Conservation (phyloP, 1,140 invertebrate genomes). For the Pemphigus obesinymphae region DNA sequence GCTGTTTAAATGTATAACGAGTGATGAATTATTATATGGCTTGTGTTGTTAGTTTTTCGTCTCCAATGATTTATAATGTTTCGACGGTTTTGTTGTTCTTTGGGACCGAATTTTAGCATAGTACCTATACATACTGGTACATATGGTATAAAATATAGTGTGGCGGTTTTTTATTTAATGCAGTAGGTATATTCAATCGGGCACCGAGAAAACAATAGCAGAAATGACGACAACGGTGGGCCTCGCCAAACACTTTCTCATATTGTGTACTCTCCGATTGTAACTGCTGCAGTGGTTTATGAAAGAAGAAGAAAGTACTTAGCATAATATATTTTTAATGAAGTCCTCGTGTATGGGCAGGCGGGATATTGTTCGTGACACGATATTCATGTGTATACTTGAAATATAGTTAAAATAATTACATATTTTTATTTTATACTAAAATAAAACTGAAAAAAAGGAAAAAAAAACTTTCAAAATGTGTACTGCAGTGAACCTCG, state of each 20-base stretch:
- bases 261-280: not conserved
- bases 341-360: not conserved
- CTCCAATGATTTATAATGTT: conserved; percentile 16
- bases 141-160: too few relatives aligned
- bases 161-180: conserved; percentile 2
- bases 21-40: not conserved
- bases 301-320: not conserved
- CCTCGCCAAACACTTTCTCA: not conserved
- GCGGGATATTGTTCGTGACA: not conserved
- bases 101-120: not conserved
- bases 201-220: conserved; percentile 1
- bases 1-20: conserved; percentile 1
- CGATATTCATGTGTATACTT: not conserved
- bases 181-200: too few relatives aligned
- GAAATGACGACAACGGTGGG: not conserved
- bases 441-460: not conserved
- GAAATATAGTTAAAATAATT: not conserved
- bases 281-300: not conserved
- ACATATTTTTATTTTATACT: not conserved
- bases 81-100: not conserved
- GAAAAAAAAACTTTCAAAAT: not conserved
- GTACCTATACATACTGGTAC: not conserved
- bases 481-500: not conserved
- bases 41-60: not conserved
- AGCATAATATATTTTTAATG: not conserved